These are phyloP conservation scores for Ricordea florida DNA, from an alignment of 92 coral and sea anemone species.

Conservation along the genomic window DNA sequence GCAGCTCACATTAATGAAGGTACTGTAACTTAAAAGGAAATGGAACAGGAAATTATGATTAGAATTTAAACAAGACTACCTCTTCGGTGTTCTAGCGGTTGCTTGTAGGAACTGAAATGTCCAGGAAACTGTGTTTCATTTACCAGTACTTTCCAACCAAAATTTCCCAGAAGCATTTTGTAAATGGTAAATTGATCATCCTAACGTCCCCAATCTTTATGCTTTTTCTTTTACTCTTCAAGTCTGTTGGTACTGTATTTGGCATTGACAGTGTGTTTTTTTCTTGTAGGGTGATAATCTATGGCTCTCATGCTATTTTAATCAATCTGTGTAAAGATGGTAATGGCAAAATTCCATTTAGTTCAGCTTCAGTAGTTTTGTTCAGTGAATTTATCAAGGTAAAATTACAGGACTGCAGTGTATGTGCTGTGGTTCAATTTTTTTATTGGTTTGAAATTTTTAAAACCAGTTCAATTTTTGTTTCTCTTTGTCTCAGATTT, in stretches of 20 bases:
- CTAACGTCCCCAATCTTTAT: too few relatives aligned
- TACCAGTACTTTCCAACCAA: too few relatives aligned
- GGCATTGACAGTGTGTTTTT: background rate
- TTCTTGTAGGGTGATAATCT: conserved; percentile 67
- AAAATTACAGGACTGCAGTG: background rate
- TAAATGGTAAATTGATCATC: too few relatives aligned
- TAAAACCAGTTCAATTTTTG: background rate
- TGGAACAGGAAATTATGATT: too few relatives aligned
- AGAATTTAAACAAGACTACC: too few relatives aligned
- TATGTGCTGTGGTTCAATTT: background rate
- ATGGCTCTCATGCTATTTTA: conserved; percentile 86
- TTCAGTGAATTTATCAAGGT: conserved; percentile 88
- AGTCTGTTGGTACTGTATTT: background rate
- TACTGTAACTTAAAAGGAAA: too few relatives aligned
- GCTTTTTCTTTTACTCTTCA: background rate
- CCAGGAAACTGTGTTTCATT: too few relatives aligned
- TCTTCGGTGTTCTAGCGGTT: too few relatives aligned
- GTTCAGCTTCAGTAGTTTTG: conserved; percentile 86
- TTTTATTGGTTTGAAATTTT: background rate
- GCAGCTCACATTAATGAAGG: too few relatives aligned
- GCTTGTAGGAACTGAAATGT: too few relatives aligned
- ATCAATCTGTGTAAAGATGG: conserved; percentile 84
- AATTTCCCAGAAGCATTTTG: too few relatives aligned
- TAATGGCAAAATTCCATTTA: conserved; percentile 83
- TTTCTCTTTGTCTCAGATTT: background rate